phyloP scores from a whole-genome alignment of 2,888 invertebrate genomes.

The Agriopis marginaria region DNA sequence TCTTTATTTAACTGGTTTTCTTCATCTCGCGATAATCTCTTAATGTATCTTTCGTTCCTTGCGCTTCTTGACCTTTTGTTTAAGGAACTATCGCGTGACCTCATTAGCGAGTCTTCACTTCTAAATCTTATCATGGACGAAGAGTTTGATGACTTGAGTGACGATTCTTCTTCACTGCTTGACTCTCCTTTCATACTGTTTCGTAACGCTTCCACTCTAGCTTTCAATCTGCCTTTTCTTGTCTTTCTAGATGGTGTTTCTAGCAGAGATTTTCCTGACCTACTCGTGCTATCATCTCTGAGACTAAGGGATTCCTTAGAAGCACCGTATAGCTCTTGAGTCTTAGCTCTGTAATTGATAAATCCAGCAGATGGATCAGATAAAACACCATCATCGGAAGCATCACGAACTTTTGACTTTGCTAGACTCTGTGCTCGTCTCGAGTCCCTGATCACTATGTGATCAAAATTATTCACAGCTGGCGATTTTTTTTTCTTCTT shows the following conservation, averaged over 20 bases:
- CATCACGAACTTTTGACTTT: slow-evolving; percentile 70
- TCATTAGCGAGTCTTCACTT: slow-evolving; percentile 89
- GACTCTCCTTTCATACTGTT: slow-evolving; percentile 87
- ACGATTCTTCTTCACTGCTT: slow-evolving; percentile 91
- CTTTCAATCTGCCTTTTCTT: slow-evolving; percentile 88
- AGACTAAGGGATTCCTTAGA: slow-evolving; percentile 76
- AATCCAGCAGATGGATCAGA: slow-evolving; percentile 87
- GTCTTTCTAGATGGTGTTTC: slow-evolving; percentile 85
- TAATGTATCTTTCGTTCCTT: slow-evolving; percentile 92
- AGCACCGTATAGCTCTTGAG: slow-evolving; percentile 67
- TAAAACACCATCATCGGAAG: slow-evolving; percentile 83
- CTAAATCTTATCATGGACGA: slow-evolving; percentile 89
- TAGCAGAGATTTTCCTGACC: slow-evolving; percentile 76
- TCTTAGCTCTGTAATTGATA: slow-evolving; percentile 75
- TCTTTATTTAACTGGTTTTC: slow-evolving; percentile 86
- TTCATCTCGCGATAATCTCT: slow-evolving; percentile 90
- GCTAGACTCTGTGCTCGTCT: slow-evolving; percentile 82
- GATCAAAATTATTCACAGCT: slow-evolving; percentile 88
- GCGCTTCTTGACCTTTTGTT: slow-evolving; percentile 90
- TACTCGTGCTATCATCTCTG: slow-evolving; percentile 71
- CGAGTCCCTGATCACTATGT: slow-evolving; percentile 87
- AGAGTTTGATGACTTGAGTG: slow-evolving; percentile 88
- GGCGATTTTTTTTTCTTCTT: slow-evolving; percentile 85
- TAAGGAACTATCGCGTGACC: slow-evolving; percentile 85
- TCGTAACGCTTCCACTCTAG: slow-evolving; percentile 89